Conservation (phyloP, 2,113 vertebrate genomes). For the Hippocampus comes region DNA sequence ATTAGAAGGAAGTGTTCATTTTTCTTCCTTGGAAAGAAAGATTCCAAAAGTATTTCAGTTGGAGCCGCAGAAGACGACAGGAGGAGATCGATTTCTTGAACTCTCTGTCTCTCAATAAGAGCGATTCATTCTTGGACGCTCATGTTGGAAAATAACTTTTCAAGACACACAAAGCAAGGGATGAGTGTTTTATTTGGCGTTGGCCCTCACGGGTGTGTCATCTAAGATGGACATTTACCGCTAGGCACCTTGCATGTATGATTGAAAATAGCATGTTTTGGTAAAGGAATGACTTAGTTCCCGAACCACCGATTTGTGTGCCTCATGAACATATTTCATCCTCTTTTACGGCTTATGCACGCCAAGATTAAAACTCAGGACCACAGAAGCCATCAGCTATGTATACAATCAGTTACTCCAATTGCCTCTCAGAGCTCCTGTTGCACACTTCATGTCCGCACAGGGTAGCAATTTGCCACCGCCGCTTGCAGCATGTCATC, state of each 20-base stretch:
- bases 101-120: neutral
- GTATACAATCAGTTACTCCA: constrained; percentile 1
- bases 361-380: neutral
- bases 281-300: neutral
- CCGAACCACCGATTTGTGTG: neutral
- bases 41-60: too few species aligned
- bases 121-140: neutral
- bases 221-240: neutral
- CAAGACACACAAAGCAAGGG: neutral
- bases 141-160: too few species aligned
- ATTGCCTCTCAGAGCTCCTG: neutral
- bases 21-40: neutral
- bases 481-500: neutral
- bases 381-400: neutral
- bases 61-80: too few species aligned
- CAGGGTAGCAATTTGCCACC: constrained; percentile 2
- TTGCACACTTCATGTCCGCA: neutral
- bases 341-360: neutral
- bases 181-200: neutral
- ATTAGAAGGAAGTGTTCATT: neutral
- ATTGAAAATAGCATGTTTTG: neutral
- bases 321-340: neutral
- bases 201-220: neutral
- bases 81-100: neutral
- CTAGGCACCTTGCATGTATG: neutral